Evolutionary conservation across 2,797 vertebrate genomes (phyloP).

Genomic region (Diplodus puntazzo): DNA sequence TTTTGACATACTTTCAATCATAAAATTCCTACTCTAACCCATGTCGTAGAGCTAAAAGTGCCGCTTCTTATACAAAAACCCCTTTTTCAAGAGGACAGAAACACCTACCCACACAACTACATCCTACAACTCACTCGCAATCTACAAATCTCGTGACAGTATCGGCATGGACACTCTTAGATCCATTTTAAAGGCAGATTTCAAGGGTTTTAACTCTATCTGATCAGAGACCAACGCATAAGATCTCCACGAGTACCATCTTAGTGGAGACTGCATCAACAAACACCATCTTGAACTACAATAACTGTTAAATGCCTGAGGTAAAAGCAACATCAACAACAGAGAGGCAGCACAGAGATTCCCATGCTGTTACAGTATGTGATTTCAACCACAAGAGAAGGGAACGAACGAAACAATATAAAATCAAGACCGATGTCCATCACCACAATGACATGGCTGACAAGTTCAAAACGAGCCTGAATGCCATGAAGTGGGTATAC

Average conservation of each 20-base stretch:
- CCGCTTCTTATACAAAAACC: background rate
- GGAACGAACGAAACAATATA: conserved; percentile 26
- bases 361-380: background rate
- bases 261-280: background rate
- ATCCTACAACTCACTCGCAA: too few species aligned
- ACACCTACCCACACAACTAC: too few species aligned
- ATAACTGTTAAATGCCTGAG: background rate
- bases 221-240: too few species aligned
- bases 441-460: conserved; percentile 51
- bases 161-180: too few species aligned
- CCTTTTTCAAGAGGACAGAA: too few species aligned
- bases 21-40: background rate
- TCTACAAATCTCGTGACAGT: too few species aligned
- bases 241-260: background rate
- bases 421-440: conserved; percentile 56
- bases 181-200: too few species aligned
- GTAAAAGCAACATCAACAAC: conserved; percentile 23
- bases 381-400: conserved; percentile 14
- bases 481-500: background rate
- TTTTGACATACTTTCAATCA: background rate
- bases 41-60: background rate
- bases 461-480: conserved; percentile 26
- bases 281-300: background rate
- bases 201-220: too few species aligned
- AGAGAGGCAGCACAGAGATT: background rate